A percentile compares a stretch with the other conserved stretches of the same genome.
Conservation (phyloP, 2,113 vertebrate species). For the Microtus montanus region DNA sequence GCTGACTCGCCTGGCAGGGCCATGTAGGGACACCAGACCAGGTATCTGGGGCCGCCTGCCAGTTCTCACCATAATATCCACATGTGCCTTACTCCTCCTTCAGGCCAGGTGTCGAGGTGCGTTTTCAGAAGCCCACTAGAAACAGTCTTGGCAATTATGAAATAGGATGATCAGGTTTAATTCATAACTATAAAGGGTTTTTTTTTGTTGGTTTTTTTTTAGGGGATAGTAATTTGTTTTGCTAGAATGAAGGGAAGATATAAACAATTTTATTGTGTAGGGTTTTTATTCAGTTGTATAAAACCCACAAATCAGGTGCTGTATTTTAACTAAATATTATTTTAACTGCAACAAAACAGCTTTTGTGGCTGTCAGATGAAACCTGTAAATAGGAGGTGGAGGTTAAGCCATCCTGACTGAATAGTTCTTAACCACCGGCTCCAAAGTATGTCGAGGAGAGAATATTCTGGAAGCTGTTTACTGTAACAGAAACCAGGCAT, state of each 20-base stretch:
- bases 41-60: conserved; percentile 81
- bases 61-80: conserved; percentile 83
- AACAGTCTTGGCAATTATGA: conserved; percentile 80
- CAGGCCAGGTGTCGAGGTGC: conserved; percentile 84
- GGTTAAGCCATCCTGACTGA: conserved; percentile 78
- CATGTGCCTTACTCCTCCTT: conserved; percentile 97
- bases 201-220: conserved; percentile 53
- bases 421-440: conserved; percentile 72
- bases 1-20: conserved; percentile 78
- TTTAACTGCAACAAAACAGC: conserved; percentile 82
- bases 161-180: conserved; percentile 83
- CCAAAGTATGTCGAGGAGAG: conserved; percentile 65
- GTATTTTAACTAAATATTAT: conserved; percentile 85
- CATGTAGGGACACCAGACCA: conserved; percentile 82
- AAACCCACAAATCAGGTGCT: conserved; percentile 88
- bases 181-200: conserved; percentile 83
- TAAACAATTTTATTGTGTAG: conserved; percentile 86
- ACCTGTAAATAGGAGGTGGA: conserved; percentile 80
- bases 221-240: conserved; percentile 81
- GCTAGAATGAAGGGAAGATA: conserved; percentile 83
- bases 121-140: conserved; percentile 80
- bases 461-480: conserved; percentile 64
- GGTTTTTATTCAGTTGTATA: conserved; percentile 86
- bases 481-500: conserved; percentile 60
- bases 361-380: conserved; percentile 76